Evolutionary conservation across 2,888 invertebrate species (phyloP).

Genomic region (Xestobium rufovillosum): DNA sequence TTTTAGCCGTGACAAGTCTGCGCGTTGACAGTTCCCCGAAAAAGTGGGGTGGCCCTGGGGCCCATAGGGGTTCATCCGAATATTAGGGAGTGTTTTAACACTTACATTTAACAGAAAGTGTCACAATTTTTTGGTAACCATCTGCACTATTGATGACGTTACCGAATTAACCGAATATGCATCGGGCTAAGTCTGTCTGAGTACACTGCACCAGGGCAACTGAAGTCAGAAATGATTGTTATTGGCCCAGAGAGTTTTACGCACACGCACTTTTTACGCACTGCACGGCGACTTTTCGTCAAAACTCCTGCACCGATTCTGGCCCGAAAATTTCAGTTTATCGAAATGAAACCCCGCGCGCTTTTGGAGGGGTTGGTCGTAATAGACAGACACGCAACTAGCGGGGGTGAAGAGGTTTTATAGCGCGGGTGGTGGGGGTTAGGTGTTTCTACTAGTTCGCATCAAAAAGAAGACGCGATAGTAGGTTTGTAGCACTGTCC

Average conservation of each 20-base stretch:
- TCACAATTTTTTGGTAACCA: no score
- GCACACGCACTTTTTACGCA: constrained; percentile 37
- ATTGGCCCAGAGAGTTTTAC: constrained; percentile 19
- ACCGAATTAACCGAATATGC: no score
- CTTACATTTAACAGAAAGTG: no score
- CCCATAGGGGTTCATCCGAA: no score
- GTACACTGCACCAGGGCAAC: not conserved
- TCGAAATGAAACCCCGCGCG: constrained; percentile 35
- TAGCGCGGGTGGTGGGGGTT: constrained; percentile 29
- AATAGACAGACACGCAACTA: constrained; percentile 36
- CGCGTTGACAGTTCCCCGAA: no score
- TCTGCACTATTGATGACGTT: no score
- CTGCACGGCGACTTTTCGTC: constrained; percentile 39
- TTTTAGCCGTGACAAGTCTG: no score
- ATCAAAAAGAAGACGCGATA: no score
- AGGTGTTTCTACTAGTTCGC: no score
- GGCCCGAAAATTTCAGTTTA: constrained; percentile 43
- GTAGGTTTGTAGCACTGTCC: not conserved
- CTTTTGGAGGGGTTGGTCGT: constrained; percentile 35
- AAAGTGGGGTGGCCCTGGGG: no score
- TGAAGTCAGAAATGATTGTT: constrained; percentile 2
- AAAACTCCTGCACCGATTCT: constrained; percentile 42
- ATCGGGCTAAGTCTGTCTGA: no score
- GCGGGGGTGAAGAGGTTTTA: constrained; percentile 34
- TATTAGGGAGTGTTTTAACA: no score